phyloP scores from a whole-genome alignment of 92 coral and sea anemone genomes.

The Zoanthus sansibaricus region DNA sequence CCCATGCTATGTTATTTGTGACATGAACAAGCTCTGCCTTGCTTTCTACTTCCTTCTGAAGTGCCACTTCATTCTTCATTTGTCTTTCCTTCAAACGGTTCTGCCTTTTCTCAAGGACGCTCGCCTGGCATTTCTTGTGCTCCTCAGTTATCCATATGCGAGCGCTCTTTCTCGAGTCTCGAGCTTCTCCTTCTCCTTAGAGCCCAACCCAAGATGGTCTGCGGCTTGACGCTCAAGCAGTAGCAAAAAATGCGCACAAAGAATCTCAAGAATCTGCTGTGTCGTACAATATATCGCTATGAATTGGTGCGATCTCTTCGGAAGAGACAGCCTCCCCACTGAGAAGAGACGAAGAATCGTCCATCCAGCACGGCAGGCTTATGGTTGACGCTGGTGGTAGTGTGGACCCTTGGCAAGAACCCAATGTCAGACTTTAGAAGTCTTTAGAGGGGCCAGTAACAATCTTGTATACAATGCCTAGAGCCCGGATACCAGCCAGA shows the following conservation, averaged over 20 bases:
- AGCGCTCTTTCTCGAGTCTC: neutral
- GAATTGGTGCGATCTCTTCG: slow-evolving; percentile 23
- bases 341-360: neutral
- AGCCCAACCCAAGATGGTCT: neutral
- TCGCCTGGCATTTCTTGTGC: neutral
- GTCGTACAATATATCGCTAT: neutral
- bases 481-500: slow-evolving; percentile 18
- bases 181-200: neutral
- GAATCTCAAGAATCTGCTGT: slow-evolving; percentile 8
- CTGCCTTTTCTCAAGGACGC: neutral
- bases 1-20: too few relatives aligned
- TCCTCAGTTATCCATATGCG: slow-evolving; percentile 1
- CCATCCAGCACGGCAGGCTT: slow-evolving; percentile 13
- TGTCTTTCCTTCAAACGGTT: too few relatives aligned
- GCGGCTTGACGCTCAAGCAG: neutral
- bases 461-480: neutral
- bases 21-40: too few relatives aligned
- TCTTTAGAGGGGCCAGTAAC: slow-evolving; percentile 2
- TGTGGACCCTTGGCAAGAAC: neutral
- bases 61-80: too few relatives aligned
- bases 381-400: neutral
- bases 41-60: too few relatives aligned
- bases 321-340: neutral
- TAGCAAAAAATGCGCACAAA: neutral
- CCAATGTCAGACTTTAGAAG: slow-evolving; percentile 5